Evolutionary conservation across 2,797 vertebrate genomes (phyloP).

Genomic region (Pelochelys cantorii): DNA sequence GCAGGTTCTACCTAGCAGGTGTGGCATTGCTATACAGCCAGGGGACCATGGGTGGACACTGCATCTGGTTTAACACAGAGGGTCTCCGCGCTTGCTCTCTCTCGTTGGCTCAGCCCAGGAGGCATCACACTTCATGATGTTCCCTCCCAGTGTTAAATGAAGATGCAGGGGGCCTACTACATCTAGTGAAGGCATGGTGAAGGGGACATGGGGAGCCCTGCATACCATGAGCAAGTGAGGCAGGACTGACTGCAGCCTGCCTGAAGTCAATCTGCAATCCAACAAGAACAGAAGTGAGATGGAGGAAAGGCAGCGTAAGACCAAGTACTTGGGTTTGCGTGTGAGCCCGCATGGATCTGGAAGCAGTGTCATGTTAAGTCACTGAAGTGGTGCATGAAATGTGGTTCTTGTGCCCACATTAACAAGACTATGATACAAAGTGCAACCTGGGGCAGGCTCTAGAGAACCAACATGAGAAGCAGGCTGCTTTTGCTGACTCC

Average conservation of each 20-base stretch:
- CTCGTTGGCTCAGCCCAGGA: not conserved
- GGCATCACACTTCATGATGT: not conserved
- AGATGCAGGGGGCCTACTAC: not conserved
- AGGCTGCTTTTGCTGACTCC: not conserved
- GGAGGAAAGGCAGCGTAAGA: no score
- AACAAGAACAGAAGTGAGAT: not conserved
- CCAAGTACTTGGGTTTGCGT: not conserved
- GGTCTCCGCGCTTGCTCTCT: not conserved
- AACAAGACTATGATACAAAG: not conserved
- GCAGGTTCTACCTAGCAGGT: not conserved
- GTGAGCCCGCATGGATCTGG: not conserved
- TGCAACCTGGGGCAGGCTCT: not conserved
- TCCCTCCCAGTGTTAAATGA: not conserved
- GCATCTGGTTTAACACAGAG: not conserved
- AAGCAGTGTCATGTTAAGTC: not conserved
- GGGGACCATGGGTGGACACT: not conserved
- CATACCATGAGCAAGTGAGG: not conserved
- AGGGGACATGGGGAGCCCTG: not conserved
- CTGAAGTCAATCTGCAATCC: not conserved
- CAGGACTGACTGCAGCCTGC: not conserved
- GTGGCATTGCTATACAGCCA: not conserved
- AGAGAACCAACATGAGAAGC: not conserved
- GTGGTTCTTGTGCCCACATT: not conserved
- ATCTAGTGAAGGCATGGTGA: not conserved
- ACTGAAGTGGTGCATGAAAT: not conserved